Conservation (phyloP, 2,797 vertebrate species). For the Knipowitschia caucasica region DNA sequence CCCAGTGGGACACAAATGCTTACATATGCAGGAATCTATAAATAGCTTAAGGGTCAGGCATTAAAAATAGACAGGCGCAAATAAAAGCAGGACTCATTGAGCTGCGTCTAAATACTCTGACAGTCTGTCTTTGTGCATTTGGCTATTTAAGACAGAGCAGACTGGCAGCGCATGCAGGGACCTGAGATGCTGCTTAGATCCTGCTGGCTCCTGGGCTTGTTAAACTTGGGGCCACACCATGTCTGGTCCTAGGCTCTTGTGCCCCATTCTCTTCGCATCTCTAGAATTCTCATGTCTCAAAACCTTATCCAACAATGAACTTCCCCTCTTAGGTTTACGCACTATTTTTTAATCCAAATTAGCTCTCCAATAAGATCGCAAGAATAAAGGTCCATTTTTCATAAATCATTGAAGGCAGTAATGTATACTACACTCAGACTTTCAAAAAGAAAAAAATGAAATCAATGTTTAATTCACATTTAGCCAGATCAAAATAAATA, state of each 20-base stretch:
- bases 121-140: conserved; percentile 71
- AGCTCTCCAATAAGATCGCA: conserved; percentile 36
- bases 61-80: conserved; percentile 70
- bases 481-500: neutral
- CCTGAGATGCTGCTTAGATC: conserved; percentile 60
- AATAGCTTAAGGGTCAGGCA: conserved; percentile 61
- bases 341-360: conserved; percentile 30
- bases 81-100: conserved; percentile 61
- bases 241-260: conserved; percentile 36
- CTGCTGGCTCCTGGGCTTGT: conserved; percentile 62
- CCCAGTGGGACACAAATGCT: conserved; percentile 47
- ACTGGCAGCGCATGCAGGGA: conserved; percentile 58
- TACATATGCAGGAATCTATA: conserved; percentile 68
- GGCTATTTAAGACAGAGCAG: conserved; percentile 61
- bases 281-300: conserved; percentile 50
- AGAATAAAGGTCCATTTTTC: conserved; percentile 58
- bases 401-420: conserved; percentile 51
- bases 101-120: conserved; percentile 70
- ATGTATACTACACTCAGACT: conserved; percentile 38
- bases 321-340: conserved; percentile 38
- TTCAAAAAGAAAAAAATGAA: conserved; percentile 11
- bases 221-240: conserved; percentile 56
- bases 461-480: neutral
- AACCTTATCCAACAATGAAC: conserved; percentile 56
- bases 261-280: conserved; percentile 27